Percentiles rank a stretch among this genome's conserved stretches.
These are phyloP conservation scores for Diorhabda elongata DNA, from an alignment of 1,140 invertebrate species.

Conservation along the genomic window DNA sequence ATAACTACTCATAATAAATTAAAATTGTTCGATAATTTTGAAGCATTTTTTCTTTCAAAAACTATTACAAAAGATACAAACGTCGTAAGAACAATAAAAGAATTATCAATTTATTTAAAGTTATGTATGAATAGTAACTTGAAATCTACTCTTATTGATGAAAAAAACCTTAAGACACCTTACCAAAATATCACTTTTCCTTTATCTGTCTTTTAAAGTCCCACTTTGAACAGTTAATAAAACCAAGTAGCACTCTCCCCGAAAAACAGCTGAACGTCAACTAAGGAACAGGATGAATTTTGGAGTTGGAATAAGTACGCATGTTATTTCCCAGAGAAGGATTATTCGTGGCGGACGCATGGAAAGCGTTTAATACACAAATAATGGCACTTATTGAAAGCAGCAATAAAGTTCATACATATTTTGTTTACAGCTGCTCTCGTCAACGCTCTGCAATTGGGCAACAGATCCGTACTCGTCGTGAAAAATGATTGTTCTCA, in stretches of 20 bases:
- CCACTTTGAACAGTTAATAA: slow-evolving; percentile 15
- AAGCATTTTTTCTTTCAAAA: no score
- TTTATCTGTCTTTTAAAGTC: not conserved
- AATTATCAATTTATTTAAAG: not conserved
- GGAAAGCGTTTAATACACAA: not conserved
- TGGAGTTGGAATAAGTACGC: slow-evolving; percentile 8
- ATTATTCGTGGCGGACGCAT: not conserved
- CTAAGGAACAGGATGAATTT: slow-evolving; percentile 14
- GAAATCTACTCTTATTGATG: not conserved
- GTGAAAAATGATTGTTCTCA: no score
- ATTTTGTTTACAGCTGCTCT: no score
- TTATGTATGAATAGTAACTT: not conserved
- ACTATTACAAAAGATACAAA: no score
- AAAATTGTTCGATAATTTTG: no score
- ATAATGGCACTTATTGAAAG: not conserved
- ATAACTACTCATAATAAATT: no score
- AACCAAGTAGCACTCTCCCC: slow-evolving; percentile 8
- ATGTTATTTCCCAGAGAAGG: slow-evolving; percentile 3
- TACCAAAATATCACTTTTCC: slow-evolving; percentile 6
- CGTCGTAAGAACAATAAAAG: no score
- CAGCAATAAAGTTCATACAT: no score
- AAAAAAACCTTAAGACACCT: slow-evolving; percentile 13
- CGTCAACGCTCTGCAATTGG: no score
- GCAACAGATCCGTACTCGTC: no score
- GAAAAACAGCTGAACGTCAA: slow-evolving; percentile 17